Base-by-base conservation (phyloP, 2,888 invertebrate species). In the Dryadula phaetusa region DNA sequence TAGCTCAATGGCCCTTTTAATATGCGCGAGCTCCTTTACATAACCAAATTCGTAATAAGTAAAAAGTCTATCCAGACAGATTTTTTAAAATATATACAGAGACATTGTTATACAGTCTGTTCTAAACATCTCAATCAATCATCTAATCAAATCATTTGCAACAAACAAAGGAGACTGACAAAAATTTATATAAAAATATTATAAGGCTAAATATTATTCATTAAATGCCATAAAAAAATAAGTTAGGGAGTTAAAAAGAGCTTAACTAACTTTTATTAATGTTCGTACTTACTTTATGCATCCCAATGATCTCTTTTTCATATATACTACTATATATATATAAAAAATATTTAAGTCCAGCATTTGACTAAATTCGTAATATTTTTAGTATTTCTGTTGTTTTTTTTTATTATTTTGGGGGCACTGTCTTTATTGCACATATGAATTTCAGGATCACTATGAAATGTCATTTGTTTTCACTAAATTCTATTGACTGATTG, bases 151-250 rank as follows among this genome's bases (percentile, higher is more conserved):
- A n/a, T n/a, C n/a, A n/a, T n/a, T 28, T 52, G 28, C 52, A 52
- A 32, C 52, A 32, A 49, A 52, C 28, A 16, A 28, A 52, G 52
- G 52, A 52, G 52, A 52, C 52, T 52, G 52, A 52, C 28, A 10
- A 16, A 16, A 25, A 52, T 0, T 52, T 52, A 25, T n/a, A 32
- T 10, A 10, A 52, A 32, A 32, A 16, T 52, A 52, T 52, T 16
- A 28, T 52, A 52, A 52, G 52, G 28, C 52, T 52, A 52, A 52
- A 32, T 52, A 16, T 32, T 52, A 52, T 16, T 52, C 28, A 52
- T 28, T 52, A 28, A 52, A 52, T 18, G 52, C 52, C 52, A 52
- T 52, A 52, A 52, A 12, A 28, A 8, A 52, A 52, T 16, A 52
- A 52, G 16, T 52, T n/a, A 40, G 4, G 40, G 40, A 40, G 1